Percentiles rank a stretch among this genome's conserved stretches.
These are phyloP conservation scores for Arctopsyche grandis DNA, from an alignment of 1,140 invertebrate species.

Conservation along the genomic window DNA sequence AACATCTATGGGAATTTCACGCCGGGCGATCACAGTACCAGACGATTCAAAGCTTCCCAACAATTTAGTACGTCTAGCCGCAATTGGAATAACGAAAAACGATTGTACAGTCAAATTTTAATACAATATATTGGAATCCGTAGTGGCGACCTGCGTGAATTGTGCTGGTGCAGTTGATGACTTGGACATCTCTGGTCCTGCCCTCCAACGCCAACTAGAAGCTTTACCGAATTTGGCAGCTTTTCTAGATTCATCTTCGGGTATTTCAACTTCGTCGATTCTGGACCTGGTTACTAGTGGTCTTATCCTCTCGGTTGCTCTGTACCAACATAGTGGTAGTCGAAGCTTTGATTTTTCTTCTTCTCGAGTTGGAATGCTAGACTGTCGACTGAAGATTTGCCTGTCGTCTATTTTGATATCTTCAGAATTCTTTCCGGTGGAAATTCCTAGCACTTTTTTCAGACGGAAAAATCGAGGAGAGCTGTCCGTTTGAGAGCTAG, in stretches of 20 bases:
- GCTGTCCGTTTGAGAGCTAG: conserved; percentile 40
- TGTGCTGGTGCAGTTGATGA: too few species aligned
- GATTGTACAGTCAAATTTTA: not conserved
- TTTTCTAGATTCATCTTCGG: not conserved
- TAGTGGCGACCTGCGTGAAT: not conserved
- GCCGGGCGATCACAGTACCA: too few species aligned
- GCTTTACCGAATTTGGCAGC: conserved; percentile 40
- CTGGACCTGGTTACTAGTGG: conserved; percentile 44
- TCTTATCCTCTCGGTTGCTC: conserved; percentile 26
- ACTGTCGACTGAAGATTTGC: conserved; percentile 52
- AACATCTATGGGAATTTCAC: too few species aligned
- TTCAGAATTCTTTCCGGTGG: not conserved
- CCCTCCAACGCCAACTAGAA: conserved; percentile 41
- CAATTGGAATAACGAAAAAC: too few species aligned
- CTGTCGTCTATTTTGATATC: conserved; percentile 41
- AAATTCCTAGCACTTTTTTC: conserved; percentile 35
- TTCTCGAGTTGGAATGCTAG: conserved; percentile 29
- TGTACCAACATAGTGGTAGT: conserved; percentile 36
- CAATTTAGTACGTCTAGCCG: too few species aligned
- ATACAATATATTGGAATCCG: not conserved
- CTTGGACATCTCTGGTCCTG: not conserved
- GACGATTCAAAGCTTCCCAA: too few species aligned
- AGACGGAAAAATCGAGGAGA: conserved; percentile 3
- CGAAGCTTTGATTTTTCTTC: not conserved
- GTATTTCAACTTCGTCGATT: conserved; percentile 46